Conservation (phyloP, 1,140 invertebrate genomes). For the Trinorchestia longiramus region DNA sequence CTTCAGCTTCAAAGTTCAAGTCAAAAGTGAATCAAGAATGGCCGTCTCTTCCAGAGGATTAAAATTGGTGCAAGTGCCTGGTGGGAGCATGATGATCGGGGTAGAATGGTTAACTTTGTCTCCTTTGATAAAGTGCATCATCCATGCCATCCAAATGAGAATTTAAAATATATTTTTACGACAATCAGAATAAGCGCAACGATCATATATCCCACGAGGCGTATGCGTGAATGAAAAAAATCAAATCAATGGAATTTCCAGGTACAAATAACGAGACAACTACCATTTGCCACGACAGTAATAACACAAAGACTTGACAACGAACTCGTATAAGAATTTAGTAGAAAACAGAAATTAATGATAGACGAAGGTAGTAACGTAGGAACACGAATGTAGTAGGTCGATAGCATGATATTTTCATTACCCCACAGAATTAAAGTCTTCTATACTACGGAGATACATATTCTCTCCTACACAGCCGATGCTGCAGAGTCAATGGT, state of each 20-base stretch:
- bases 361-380: not conserved
- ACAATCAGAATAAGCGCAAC: not conserved
- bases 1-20: constrained; percentile 28
- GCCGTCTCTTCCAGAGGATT: not conserved
- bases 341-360: no score
- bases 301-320: not conserved
- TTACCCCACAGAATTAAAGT: not conserved
- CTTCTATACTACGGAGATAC: not conserved
- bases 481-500: not conserved
- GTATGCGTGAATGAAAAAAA: not conserved
- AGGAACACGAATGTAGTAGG: no score
- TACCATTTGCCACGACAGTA: not conserved
- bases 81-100: not conserved
- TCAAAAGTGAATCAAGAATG: constrained; percentile 46
- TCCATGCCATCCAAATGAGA: not conserved
- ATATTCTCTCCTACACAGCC: not conserved
- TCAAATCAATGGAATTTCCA: not conserved
- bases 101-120: not conserved
- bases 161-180: not conserved
- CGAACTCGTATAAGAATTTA: not conserved
- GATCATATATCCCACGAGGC: not conserved
- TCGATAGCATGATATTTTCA: not conserved
- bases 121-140: not conserved
- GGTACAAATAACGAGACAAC: not conserved
- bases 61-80: constrained; percentile 3